phyloP scores from a whole-genome alignment of 2,797 vertebrate species.

The Takifugu ocellatus region DNA sequence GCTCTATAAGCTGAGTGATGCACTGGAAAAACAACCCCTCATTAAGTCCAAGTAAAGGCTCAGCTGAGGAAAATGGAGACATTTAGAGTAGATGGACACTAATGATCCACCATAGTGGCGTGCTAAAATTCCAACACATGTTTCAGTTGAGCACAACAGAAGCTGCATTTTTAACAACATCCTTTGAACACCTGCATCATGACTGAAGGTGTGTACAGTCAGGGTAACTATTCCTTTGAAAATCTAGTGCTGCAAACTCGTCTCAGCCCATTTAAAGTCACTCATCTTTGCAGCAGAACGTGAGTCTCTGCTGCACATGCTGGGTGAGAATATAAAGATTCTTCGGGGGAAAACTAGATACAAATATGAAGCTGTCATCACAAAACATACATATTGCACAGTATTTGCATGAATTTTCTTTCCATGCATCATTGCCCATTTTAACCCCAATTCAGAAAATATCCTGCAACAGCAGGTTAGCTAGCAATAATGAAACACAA shows the following conservation, averaged over 20 bases:
- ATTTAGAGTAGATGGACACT: constrained; percentile 19
- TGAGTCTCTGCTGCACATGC: background rate
- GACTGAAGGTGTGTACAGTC: background rate
- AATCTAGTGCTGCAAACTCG: constrained; percentile 4
- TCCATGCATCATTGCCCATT: too few species aligned
- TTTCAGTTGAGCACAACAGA: constrained; percentile 17
- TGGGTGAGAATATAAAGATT: too few species aligned
- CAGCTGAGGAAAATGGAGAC: background rate
- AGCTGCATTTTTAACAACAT: constrained; percentile 44
- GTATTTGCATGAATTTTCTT: too few species aligned
- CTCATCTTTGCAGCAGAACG: background rate
- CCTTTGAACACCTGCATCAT: constrained; percentile 48
- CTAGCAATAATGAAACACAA: background rate
- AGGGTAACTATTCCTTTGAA: constrained; percentile 1
- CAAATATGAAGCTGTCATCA: too few species aligned
- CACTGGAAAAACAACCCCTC: constrained; percentile 20
- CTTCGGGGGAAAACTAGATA: too few species aligned
- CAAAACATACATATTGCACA: too few species aligned
- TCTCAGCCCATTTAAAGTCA: background rate
- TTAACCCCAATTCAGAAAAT: too few species aligned
- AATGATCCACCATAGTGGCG: constrained; percentile 25
- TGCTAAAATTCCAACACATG: constrained; percentile 13
- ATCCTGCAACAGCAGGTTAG: background rate
- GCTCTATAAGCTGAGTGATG: constrained; percentile 27
- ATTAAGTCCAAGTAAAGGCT: constrained; percentile 44